A percentile compares a stretch with the other conserved stretches of the same genome.
These are phyloP conservation scores for Diorhabda elongata DNA, from an alignment of 1,140 invertebrate species.

Conservation along the genomic window DNA sequence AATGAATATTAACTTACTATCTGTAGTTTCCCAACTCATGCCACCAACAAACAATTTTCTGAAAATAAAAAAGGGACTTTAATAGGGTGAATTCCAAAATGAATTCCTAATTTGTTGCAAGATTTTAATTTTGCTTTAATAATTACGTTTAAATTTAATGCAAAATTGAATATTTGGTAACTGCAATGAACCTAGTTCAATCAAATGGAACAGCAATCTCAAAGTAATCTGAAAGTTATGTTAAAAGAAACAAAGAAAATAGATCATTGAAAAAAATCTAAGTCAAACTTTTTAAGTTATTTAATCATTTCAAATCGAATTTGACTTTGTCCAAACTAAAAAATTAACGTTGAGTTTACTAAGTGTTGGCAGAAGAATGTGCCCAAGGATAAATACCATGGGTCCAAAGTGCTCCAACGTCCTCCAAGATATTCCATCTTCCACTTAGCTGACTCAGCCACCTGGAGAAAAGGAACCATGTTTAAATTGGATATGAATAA, in stretches of 20 bases:
- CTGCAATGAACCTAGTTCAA: conserved; percentile 23
- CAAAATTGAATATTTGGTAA: no score
- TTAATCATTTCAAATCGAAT: background rate
- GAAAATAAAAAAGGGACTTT: conserved; percentile 55
- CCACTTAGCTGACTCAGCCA: conserved; percentile 42
- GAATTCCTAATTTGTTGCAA: conserved; percentile 28
- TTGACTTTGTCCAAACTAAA: conserved; percentile 53
- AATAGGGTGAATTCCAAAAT: conserved; percentile 28
- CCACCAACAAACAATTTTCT: conserved; percentile 98
- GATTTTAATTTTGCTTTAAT: conserved; percentile 18
- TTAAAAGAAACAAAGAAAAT: conserved; percentile 19
- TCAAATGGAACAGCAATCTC: conserved; percentile 46
- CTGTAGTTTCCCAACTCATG: conserved; percentile 94
- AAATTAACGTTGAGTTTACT: conserved; percentile 36
- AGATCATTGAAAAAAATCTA: conserved; percentile 20
- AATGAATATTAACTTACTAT: conserved; percentile 72
- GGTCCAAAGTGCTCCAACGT: conserved; percentile 53
- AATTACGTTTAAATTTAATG: conserved; percentile 17
- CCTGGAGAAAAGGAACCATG: conserved; percentile 49
- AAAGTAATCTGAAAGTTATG: conserved; percentile 44
- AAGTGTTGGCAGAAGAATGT: conserved; percentile 52
- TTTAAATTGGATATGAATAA: conserved; percentile 46
- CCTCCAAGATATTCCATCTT: conserved; percentile 37
- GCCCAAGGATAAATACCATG: conserved; percentile 62
- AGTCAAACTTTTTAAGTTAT: conserved; percentile 7